These are phyloP conservation scores for Dasyornis broadbenti DNA, from an alignment of 2,113 vertebrate species.

Conservation along the genomic window DNA sequence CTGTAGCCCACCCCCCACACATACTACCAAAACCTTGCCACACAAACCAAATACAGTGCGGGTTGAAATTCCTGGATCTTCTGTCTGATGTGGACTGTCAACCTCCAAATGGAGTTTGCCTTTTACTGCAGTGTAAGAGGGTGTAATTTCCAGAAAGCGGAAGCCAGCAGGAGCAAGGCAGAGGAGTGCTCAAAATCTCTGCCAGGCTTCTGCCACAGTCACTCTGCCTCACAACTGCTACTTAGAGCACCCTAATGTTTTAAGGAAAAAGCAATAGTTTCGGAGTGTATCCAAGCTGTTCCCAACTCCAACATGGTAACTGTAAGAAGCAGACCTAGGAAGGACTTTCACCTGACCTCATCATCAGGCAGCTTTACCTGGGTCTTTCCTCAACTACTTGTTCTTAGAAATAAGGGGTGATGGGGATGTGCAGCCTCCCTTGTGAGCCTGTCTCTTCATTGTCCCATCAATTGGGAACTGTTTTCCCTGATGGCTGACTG, in stretches of 20 bases:
- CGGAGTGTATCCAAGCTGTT: neutral
- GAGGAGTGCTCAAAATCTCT: neutral
- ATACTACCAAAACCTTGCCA: neutral
- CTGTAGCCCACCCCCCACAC: neutral
- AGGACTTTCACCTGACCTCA: neutral
- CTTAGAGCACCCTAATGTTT: neutral
- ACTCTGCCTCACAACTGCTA: neutral
- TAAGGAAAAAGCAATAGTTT: neutral
- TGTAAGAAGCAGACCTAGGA: neutral
- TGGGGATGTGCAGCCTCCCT: neutral
- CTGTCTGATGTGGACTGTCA: accelerated
- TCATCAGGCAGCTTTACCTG: neutral
- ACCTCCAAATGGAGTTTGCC: neutral
- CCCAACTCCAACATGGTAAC: accelerated
- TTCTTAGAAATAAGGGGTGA: neutral
- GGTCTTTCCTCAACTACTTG: neutral
- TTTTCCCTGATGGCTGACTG: neutral
- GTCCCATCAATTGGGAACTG: neutral
- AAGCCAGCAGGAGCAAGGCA: accelerated
- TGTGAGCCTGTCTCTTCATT: neutral
- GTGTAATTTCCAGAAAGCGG: neutral
- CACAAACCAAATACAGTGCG: neutral
- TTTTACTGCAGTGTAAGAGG: neutral
- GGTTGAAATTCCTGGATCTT: neutral
- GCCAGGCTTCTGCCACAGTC: neutral